Base-by-base conservation (phyloP, 2,888 invertebrate species). In the Elegia similella region DNA sequence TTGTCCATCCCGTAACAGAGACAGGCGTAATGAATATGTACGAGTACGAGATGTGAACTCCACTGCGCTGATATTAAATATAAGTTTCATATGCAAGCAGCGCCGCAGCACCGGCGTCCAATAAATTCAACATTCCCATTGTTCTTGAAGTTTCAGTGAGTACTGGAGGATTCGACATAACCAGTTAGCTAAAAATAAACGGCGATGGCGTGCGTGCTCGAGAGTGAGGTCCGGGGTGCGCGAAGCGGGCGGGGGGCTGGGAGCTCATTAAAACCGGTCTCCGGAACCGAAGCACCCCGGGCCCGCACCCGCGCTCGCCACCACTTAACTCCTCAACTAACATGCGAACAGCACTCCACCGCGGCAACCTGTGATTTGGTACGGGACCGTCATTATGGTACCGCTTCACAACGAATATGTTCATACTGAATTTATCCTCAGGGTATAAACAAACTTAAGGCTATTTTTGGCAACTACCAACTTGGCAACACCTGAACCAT, bases 111-210 rank as follows among this genome's bases (percentile, higher is more conserved):
- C 0, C 10, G 16, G 34, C 50, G 50, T 34, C 50, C 50, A 50
- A 50, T 50, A 50, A 50, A 50, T 50, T 16, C 16, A 34, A 34
- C 50, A 50, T 50, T 34, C 50, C 50, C 50, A 50, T 50, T 50
- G 50, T 50, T 50, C 34, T 38, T 34, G 50, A 50, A 34, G 50
- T 34, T 53, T 53, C 38, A 55, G 48, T 56, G 46, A 47, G 57
- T 58, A 56, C 60, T 52, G 52, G 56, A 56, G 70, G 68, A 75
- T 75, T 75, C 72, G 69, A 76, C 69, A 70, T 70, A 81, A 84
- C 84, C 80, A 72, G 84, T 82, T 76, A 69, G 76, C 78, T 83
- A 81, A 81, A 85, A 84, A 85, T 84, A 85, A 80, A 81, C 80
- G 66, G 69, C 68, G 67, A 68, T 67, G 67, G 68, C 66, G 70